phyloP scores from a whole-genome alignment of 2,797 vertebrate genomes.

The Pyrrhura leucotis region DNA sequence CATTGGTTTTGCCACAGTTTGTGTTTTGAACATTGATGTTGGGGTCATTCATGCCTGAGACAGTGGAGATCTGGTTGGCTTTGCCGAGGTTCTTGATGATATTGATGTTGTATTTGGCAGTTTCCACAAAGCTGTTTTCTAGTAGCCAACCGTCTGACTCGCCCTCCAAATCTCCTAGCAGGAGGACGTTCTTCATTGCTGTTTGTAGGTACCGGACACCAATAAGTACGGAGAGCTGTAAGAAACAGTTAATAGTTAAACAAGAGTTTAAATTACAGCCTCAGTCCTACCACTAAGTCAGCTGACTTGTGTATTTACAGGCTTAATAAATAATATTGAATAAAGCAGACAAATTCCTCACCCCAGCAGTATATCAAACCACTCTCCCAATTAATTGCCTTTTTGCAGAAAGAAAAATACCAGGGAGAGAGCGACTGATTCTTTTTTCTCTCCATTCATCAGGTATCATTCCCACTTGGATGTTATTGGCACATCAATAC shows the following conservation, averaged over 20 bases:
- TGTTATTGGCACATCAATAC: not conserved
- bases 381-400: not conserved
- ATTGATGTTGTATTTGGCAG: conserved; percentile 86
- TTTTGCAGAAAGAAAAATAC: not conserved
- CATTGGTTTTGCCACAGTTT: conserved; percentile 82
- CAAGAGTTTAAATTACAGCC: not conserved
- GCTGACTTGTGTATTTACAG: not conserved
- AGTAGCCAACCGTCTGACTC: conserved; percentile 92
- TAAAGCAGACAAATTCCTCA: not conserved
- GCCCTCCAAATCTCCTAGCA: conserved; percentile 83
- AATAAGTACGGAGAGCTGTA: conserved; percentile 87
- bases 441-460: not conserved
- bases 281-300: not conserved
- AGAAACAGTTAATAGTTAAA: not conserved
- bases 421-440: not conserved
- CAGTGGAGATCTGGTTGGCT: conserved; percentile 84
- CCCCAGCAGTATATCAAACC: not conserved
- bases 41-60: conserved; percentile 80
- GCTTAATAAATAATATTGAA: not conserved
- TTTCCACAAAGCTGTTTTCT: conserved; percentile 89
- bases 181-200: conserved; percentile 87
- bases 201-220: conserved; percentile 94
- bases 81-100: conserved; percentile 91
- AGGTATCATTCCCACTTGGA: not conserved
- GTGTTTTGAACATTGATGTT: conserved; percentile 85